Evolutionary conservation across 2,888 invertebrate species (phyloP).

Genomic region (Calameuta idolon): DNA sequence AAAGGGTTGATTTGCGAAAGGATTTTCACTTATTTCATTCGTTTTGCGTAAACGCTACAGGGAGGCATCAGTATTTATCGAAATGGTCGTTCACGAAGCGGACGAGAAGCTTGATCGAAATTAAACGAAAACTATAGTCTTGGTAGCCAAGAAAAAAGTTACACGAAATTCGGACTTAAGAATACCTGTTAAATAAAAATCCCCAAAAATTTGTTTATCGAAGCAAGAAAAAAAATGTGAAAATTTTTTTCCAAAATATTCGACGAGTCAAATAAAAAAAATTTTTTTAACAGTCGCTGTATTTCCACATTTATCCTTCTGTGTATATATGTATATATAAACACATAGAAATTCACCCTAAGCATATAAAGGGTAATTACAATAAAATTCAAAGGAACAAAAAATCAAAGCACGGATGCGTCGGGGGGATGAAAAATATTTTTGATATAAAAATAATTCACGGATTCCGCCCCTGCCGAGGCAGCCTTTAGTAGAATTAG

Average conservation of each 20-base stretch:
- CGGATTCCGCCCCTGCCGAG: constrained; percentile 22
- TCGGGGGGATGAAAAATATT: neutral
- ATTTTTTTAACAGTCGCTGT: neutral
- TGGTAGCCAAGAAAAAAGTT: neutral
- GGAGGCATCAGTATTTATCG: neutral
- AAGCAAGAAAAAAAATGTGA: neutral
- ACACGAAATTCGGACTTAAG: neutral
- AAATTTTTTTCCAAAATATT: neutral
- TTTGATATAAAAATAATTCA: constrained; percentile 9
- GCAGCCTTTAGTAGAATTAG: constrained; percentile 30
- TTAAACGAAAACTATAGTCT: neutral
- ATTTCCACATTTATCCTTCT: neutral
- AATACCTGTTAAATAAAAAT: too few species aligned
- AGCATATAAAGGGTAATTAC: neutral
- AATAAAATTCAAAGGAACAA: neutral
- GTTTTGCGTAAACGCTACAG: neutral
- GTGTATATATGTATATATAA: too few species aligned
- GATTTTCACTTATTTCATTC: neutral
- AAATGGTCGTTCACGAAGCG: neutral
- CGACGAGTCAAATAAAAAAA: neutral
- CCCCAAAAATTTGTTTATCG: too few species aligned
- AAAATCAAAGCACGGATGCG: neutral
- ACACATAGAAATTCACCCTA: neutral
- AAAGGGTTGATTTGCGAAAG: neutral
- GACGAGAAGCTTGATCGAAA: neutral